Conservation (phyloP, 2,113 vertebrate species). For the Tyto alba region DNA sequence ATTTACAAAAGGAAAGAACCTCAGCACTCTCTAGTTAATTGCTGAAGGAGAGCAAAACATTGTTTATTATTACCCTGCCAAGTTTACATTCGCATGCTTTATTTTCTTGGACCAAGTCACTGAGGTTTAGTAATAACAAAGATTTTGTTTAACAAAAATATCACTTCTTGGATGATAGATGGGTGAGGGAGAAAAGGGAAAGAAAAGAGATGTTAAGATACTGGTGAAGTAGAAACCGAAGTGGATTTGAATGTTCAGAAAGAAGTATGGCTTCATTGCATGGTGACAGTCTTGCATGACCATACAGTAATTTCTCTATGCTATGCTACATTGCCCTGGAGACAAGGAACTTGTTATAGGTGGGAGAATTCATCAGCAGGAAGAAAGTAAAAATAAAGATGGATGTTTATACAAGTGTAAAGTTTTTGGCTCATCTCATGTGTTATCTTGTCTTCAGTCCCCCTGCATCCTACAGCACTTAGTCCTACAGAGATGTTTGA, state of each 20-base stretch:
- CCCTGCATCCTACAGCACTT: neutral
- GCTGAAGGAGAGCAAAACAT: neutral
- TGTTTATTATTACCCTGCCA: constrained; percentile 40
- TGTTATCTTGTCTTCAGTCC: neutral
- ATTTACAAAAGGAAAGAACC: neutral
- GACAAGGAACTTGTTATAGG: neutral
- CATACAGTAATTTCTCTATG: neutral
- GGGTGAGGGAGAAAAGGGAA: neutral
- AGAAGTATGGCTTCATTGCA: neutral
- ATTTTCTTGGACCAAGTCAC: constrained; percentile 6
- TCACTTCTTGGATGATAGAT: neutral
- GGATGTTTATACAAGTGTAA: neutral
- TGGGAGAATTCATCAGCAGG: neutral
- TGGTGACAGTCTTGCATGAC: neutral
- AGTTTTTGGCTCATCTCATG: neutral
- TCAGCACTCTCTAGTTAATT: neutral
- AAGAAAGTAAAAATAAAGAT: neutral
- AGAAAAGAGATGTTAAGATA: neutral
- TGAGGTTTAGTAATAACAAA: neutral
- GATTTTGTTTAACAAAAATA: neutral
- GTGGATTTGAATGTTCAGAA: neutral
- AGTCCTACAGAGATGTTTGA: neutral
- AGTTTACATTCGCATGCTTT: constrained; percentile 25
- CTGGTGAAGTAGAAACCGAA: neutral
- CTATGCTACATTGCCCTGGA: neutral